Evolutionary conservation across 1,140 invertebrate species (phyloP), one percentile per base, ranked within the genome.

Genomic region (Megalopta genalis): DNA sequence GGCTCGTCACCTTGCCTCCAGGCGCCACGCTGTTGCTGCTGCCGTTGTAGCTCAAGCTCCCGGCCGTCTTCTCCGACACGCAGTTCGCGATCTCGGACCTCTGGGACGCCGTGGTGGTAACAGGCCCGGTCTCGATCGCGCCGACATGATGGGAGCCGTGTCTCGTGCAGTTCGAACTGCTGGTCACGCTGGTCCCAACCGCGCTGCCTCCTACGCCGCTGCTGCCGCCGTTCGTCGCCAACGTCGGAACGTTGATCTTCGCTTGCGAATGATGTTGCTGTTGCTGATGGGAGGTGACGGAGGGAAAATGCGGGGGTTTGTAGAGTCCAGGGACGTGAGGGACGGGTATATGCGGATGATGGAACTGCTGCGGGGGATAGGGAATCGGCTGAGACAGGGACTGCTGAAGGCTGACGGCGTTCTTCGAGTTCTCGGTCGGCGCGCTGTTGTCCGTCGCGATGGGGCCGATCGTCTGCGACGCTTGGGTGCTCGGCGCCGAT

Each of bases 271-370:
- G 86, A 77, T 87, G 86, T 46, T 46, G 42, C 39, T 42, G 39
- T 14, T 87, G 86, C 18, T 87, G 86, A 23, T 84, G 87, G 2
- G 74, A 27, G 1, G 86, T 46, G 4, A 87, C 77, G 0, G 85
- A 80, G 0, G 82, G 80, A 32, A 89, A 91, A 75, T 88, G 87
- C 1, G 87, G 83, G 21, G 91, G 90, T 69, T 92, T 91, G 59
- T 90, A 92, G 14, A 90, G 60, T 73, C 84, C 90, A n/a, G 88
- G 81, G 37, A 91, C 86, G n/a, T 91, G 91, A 18, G 88, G 81
- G 0, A 87, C 87, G 0, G 90, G 86, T 73, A 91, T 89, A 37
- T 92, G 91, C 0, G 89, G 85, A 77, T 89, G 90, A 52, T 85
- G 84, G 4, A 81, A 87, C 21, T 78, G 82, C 23, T 87, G 85